Evolutionary conservation across 1,140 invertebrate genomes (phyloP), one percentile per base, ranked within the genome.

Genomic region (Drosophila rufa): DNA sequence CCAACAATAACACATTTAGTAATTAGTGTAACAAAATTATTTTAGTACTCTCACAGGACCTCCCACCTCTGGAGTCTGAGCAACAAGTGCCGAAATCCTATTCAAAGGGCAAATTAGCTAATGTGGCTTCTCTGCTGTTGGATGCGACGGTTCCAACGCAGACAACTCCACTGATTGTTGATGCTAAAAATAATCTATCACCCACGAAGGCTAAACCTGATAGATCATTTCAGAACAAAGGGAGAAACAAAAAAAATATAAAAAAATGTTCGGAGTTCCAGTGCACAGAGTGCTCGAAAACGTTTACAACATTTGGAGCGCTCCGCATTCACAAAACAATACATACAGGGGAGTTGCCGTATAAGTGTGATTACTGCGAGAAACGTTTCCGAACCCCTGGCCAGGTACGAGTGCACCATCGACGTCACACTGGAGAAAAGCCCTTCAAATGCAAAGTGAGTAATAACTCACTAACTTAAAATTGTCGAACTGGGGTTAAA

Each of bases 361-460:
- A 92, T 22, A 85, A 91, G 47, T 92, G 91, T 46, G 71, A 73
- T 46, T 92, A 73, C 61, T 92, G 91, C 48, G 91, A 92, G 4
- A 92, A 92, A 53, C 85, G 80, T 2, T 92, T 92, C 40, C 89
- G 91, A 4, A 92, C 91, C 4, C 80, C 82, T 17, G 91, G 91
- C 3, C 91, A 92, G 56, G 89, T 92, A 4, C 84, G 79, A 3
- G 91, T 92, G 4, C 98, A 99, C 92, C 98, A 98, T 93, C 95
- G 97, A 33, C 97, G 97, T 1, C 97, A 98, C 91, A 98, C 97
- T 1, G 97, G 98, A 2, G 96, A 96, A 83, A 95, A 96, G 58
- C 96, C 96, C 3, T 97, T 96, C 83, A 95, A 97, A 77, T 99
- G 98, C 93, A 97, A 98, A 90, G 91, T 92, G 45, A 25, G 22